Percentiles rank a stretch among this genome's conserved stretches.
phyloP scores from a whole-genome alignment of 2,113 vertebrate species.

The Phycodurus eques region DNA sequence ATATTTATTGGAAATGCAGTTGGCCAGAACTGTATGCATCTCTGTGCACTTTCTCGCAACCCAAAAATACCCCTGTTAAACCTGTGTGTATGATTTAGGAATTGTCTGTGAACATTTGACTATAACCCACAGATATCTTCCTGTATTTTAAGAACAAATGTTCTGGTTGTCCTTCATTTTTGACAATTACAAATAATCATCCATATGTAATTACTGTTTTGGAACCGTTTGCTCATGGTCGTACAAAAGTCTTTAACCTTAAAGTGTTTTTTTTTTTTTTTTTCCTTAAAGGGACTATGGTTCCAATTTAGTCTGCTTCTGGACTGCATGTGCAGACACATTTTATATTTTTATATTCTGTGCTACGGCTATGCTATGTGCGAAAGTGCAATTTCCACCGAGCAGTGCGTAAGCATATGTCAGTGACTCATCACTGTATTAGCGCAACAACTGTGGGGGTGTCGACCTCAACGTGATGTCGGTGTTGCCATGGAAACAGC shows the following conservation, averaged over 20 bases:
- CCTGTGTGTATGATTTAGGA: no score
- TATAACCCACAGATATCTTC: background rate
- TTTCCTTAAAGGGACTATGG: background rate
- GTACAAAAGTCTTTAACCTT: background rate
- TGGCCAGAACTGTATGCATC: no score
- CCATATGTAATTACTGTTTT: background rate
- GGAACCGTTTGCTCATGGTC: background rate
- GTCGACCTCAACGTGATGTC: constrained; percentile 75
- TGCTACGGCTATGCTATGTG: constrained; percentile 36
- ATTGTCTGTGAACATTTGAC: no score
- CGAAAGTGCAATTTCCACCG: constrained; percentile 52
- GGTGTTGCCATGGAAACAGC: constrained; percentile 75
- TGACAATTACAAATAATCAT: no score
- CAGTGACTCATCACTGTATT: constrained; percentile 77
- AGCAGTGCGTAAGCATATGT: constrained; percentile 67
- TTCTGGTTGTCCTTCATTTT: background rate
- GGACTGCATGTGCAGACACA: constrained; percentile 2
- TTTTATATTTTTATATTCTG: constrained; percentile 53
- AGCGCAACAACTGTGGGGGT: constrained; percentile 73
- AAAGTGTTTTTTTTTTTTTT: no score
- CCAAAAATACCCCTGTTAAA: no score
- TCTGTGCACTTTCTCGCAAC: no score
- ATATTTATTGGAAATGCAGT: no score
- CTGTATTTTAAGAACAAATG: background rate
- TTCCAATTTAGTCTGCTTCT: constrained; percentile 1